Conservation (phyloP, 2,888 invertebrate genomes). For the Nesidiocoris tenuis region DNA sequence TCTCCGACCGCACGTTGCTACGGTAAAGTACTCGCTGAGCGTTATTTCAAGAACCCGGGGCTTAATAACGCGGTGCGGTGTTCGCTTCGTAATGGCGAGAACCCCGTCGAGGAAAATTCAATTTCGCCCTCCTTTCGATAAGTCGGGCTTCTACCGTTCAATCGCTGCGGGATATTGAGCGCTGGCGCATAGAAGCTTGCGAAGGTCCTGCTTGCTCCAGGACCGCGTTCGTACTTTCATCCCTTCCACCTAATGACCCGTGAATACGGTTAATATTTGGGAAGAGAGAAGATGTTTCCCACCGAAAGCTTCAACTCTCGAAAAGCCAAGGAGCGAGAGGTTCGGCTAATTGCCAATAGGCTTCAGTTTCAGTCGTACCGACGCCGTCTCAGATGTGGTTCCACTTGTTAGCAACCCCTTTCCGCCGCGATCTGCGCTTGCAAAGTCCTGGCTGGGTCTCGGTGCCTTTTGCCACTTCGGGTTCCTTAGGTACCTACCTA, state of each 20-base stretch:
- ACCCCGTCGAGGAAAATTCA: not conserved
- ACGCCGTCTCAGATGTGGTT: slow-evolving; percentile 31
- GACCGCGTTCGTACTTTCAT: too few relatives aligned
- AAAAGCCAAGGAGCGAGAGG: not conserved
- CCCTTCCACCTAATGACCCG: slow-evolving; percentile 30
- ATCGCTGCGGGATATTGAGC: not conserved
- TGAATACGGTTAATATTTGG: slow-evolving; percentile 30
- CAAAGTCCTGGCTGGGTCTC: not conserved
- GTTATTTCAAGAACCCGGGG: not conserved
- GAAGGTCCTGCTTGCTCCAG: too few relatives aligned
- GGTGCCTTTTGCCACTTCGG: not conserved
- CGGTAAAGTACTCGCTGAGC: not conserved
- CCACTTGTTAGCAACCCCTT: slow-evolving; percentile 26
- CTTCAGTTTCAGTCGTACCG: slow-evolving; percentile 22
- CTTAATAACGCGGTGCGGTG: not conserved
- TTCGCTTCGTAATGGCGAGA: not conserved
- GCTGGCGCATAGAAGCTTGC: too few relatives aligned
- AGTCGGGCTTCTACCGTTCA: not conserved
- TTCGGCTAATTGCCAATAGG: slow-evolving; percentile 35
- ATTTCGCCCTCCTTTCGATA: not conserved
- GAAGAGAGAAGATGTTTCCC: slow-evolving; percentile 18
- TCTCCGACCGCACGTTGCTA: not conserved
- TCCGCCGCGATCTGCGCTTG: not conserved
- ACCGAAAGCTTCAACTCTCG: slow-evolving; percentile 21
- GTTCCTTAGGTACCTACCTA: not conserved